A percentile compares a stretch with the other conserved stretches of the same genome.
Evolutionary conservation across 2,113 vertebrate genomes (phyloP).

Genomic region (Plecotus auritus): DNA sequence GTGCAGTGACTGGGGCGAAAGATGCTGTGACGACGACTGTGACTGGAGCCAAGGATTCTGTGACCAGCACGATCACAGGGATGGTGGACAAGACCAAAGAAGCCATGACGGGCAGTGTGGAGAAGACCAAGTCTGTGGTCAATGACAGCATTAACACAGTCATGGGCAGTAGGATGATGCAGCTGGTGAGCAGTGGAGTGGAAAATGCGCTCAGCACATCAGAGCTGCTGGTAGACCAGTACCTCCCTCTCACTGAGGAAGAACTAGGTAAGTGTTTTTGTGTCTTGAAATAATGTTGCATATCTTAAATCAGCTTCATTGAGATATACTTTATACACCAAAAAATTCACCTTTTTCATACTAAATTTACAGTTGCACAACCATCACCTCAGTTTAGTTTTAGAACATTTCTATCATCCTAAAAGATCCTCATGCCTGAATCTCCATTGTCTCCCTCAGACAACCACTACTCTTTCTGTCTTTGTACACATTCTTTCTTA

Average conservation of each 20-base stretch:
- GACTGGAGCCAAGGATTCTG: conserved; percentile 83
- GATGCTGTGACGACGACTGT: conserved; percentile 81
- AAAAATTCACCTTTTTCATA: neutral
- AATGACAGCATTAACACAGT: conserved; percentile 86
- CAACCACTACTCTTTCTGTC: neutral
- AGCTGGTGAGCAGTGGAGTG: conserved; percentile 78
- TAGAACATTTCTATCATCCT: neutral
- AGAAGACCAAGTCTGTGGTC: conserved; percentile 87
- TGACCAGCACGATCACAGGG: conserved; percentile 84
- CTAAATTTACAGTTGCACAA: neutral
- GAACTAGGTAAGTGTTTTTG: conserved; percentile 83
- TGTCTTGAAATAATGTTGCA: conserved; percentile 24
- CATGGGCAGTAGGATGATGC: conserved; percentile 79
- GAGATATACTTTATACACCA: neutral
- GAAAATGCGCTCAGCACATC: conserved; percentile 85
- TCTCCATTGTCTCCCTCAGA: neutral
- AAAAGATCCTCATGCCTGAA: neutral
- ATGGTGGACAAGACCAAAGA: conserved; percentile 83
- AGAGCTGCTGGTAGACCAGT: conserved; percentile 85
- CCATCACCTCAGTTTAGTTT: neutral
- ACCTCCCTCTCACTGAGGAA: conserved; percentile 86
- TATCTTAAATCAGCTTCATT: neutral
- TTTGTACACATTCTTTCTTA: neutral
- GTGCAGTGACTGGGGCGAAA: conserved; percentile 82
- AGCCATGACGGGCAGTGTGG: conserved; percentile 85